Percentiles rank a stretch among this genome's conserved stretches.
Evolutionary conservation across 1,140 invertebrate genomes (phyloP).

Genomic region (Zaprionus gabonicus): DNA sequence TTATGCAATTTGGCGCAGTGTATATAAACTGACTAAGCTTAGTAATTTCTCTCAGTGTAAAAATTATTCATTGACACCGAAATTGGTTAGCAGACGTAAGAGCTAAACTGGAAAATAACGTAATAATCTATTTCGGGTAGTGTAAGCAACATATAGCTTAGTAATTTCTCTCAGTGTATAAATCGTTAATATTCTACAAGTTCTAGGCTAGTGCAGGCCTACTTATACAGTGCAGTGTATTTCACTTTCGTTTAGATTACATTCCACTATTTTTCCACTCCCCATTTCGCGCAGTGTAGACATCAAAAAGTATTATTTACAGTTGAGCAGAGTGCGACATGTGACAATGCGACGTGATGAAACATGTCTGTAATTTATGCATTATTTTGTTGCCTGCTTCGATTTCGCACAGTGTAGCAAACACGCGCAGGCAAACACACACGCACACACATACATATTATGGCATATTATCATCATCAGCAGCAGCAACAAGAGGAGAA

Average conservation of each 20-base stretch:
- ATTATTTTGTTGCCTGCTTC: constrained; percentile 6
- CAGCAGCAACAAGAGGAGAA: neutral
- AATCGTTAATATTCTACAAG: neutral
- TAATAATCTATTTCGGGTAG: neutral
- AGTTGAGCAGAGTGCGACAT: constrained; percentile 1
- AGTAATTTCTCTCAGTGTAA: neutral
- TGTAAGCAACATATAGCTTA: neutral
- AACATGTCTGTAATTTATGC: constrained; percentile 9
- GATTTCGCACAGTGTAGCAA: constrained; percentile 33
- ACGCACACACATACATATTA: neutral
- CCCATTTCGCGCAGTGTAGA: neutral
- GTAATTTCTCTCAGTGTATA: neutral
- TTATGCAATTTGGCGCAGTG: neutral
- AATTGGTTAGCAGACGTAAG: neutral
- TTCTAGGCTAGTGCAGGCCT: neutral
- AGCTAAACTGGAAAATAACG: neutral
- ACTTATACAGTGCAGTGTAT: too few relatives aligned
- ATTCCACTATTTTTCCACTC: neutral
- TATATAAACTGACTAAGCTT: neutral
- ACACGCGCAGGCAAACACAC: neutral
- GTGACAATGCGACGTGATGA: neutral
- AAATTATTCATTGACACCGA: too few relatives aligned
- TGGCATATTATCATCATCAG: constrained; percentile 27
- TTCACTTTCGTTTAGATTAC: neutral
- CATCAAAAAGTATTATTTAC: neutral